Base-by-base conservation (phyloP, 2,113 vertebrate genomes). In the Cichladusa arquata region DNA sequence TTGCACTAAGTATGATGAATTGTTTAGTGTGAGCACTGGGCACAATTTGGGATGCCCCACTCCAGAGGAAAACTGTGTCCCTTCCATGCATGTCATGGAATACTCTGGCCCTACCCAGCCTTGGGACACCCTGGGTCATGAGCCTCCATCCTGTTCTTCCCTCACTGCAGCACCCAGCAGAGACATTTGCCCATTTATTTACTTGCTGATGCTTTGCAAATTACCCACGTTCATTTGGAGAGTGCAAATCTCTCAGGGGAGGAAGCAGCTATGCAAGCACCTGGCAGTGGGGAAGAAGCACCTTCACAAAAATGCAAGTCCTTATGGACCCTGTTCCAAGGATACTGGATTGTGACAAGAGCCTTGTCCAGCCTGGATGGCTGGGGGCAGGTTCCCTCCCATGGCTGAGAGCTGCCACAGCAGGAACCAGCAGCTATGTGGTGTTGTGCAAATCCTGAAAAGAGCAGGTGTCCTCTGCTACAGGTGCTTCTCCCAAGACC, bases 331-430 rank as follows among this genome's bases (percentile, higher is more conserved):
- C 24, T 31, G 8, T 85, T 38, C 33, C 44, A 73, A 25, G 34
- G 44, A 40, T 13, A 5, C 3, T 20, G 44, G 23, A 17, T 61
- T 26, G 9, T 54, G 67, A 38, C 38, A 54, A 92, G 51, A 31
- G 29, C 19, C 17, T 67, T 38, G 34, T 44, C 38, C 51, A 36
- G 50, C 24, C 23, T 45, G 45, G 47, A 29, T 4, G 14, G 50
- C 70, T 88, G 74, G 19, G 50, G 42, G 25, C 60, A 86, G 53
- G 79, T 90, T 96, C 92, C 85, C 93, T 95, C 85, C 93, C 18
- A 17, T 90, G 95, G 74, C 85, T 92, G 81, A 54, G 58, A 73
- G 78, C 58, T 82, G 81, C 60, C 90, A 95, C 74, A 87, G 94
- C 94, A 97, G 87, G 57, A 81, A 12, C 14, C 4, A 9, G 19